Base-by-base conservation (phyloP, 2,113 vertebrate species). In the Chionomys nivalis region DNA sequence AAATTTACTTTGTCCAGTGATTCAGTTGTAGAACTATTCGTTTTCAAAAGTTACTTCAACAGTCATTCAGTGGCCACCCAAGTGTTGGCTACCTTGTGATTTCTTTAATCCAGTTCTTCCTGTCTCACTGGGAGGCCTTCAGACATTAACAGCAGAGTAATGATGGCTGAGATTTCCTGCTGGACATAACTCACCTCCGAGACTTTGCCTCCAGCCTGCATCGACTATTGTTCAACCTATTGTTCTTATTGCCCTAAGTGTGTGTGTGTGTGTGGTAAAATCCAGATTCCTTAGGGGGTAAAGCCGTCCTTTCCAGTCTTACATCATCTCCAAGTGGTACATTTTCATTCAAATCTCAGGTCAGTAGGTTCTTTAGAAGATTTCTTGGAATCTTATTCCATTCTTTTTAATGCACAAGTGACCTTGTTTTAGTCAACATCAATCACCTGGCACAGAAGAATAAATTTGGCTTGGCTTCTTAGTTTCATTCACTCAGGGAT, bases 311-410 rank as follows among this genome's bases (percentile, higher is more conserved):
- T 90, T 87, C 49, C 63, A 66, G 61, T 31, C 24, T 91, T 21
- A 21, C 6, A 52, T 94, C 55, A 85, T 79, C 76, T 96, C 21
- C 33, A 92, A 92, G 61, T 12, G 21, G 39, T 72, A 90, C 31
- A 66, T 42, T 88, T 91, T 92, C 28, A 96, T 76, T 90, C 10
- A 86, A 86, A 70, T 96, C 33, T 76, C 77, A 93, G 49, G 16
- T 83, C n/a, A 81, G 39, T 65, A 19, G 21, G n/a, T 73, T 19
- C 70, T 73, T 73, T 9, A 12, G 58, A 89, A 42, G 36, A 87
- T 55, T 55, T 87, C 47, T 8, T 76, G 77, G 68, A 96, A 58
- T 72, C 14, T 26, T 85, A 70, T 13, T 81, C 12, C 1, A 87
- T 5, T 19, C 58, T 21, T 75, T 91, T 28, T 76, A 89, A 91